Evolutionary conservation across 1,140 invertebrate genomes (phyloP).

Genomic region (Battus philenor): DNA sequence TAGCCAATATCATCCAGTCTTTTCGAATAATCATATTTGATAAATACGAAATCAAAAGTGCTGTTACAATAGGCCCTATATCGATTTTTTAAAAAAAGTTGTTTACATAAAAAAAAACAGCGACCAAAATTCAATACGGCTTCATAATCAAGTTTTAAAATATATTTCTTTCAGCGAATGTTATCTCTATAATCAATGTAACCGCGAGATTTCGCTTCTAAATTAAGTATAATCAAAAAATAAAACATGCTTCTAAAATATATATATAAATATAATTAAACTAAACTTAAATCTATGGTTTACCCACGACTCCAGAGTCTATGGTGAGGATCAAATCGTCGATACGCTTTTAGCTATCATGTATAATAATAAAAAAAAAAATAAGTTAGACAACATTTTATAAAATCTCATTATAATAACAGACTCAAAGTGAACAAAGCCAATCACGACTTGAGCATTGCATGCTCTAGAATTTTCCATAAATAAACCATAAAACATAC

Average conservation of each 20-base stretch:
- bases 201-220: slow-evolving; percentile 29
- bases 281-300: slow-evolving; percentile 42
- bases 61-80: slow-evolving; percentile 27
- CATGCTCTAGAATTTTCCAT: no score
- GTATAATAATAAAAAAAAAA: slow-evolving; percentile 44
- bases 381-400: slow-evolving; percentile 23
- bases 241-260: slow-evolving; percentile 61
- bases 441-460: slow-evolving; percentile 4
- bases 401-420: slow-evolving; percentile 34
- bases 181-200: slow-evolving; percentile 22
- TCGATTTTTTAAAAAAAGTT: slow-evolving; percentile 20
- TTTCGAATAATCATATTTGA: slow-evolving; percentile 60
- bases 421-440: slow-evolving; percentile 18
- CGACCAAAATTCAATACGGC: slow-evolving; percentile 22
- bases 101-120: slow-evolving; percentile 24
- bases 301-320: slow-evolving; percentile 62
- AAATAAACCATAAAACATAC: no score
- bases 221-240: slow-evolving; percentile 54
- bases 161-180: slow-evolving; percentile 23
- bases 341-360: slow-evolving; percentile 62
- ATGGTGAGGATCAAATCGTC: slow-evolving; percentile 53
- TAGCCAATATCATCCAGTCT: slow-evolving; percentile 33
- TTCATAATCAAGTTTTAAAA: slow-evolving; percentile 64
- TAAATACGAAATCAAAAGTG: slow-evolving; percentile 64
- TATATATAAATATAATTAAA: slow-evolving; percentile 29